Conservation (phyloP, 2,113 vertebrate species). For the Propithecus coquereli region DNA sequence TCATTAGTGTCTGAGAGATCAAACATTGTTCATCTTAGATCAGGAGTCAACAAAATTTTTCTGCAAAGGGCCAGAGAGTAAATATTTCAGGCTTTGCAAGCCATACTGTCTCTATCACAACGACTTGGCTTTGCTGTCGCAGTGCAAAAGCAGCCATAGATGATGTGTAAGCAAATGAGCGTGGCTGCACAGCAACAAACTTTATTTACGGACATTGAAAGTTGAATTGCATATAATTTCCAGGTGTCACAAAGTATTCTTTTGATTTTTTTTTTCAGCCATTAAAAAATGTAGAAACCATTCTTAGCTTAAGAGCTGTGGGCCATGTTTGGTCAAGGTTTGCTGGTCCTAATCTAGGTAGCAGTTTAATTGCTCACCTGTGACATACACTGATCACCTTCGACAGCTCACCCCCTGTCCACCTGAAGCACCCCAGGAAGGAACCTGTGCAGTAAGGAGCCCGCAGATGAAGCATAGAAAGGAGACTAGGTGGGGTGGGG, state of each 20-base stretch:
- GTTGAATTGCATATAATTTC: neutral
- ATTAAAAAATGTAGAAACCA: neutral
- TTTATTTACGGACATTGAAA: neutral
- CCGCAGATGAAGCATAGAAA: neutral
- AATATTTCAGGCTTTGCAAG: neutral
- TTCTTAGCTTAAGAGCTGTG: neutral
- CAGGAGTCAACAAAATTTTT: too few relatives aligned
- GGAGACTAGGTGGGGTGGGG: neutral
- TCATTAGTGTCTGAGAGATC: neutral
- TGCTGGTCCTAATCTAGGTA: neutral
- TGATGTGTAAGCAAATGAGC: neutral
- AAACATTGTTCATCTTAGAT: neutral
- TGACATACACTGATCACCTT: neutral
- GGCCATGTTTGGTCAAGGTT: neutral
- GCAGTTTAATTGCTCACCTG: neutral
- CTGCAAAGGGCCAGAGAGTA: neutral
- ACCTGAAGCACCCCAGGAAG: neutral
- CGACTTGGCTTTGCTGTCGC: rapidly evolving
- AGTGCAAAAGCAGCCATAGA: neutral
- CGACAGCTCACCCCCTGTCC: neutral
- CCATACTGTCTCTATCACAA: neutral
- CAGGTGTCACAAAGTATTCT: neutral
- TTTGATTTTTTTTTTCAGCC: neutral
- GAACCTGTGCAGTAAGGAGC: neutral
- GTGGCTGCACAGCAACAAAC: neutral